Evolutionary conservation across 2,797 vertebrate species (phyloP).

Genomic region (Cirrhinus mrigala): DNA sequence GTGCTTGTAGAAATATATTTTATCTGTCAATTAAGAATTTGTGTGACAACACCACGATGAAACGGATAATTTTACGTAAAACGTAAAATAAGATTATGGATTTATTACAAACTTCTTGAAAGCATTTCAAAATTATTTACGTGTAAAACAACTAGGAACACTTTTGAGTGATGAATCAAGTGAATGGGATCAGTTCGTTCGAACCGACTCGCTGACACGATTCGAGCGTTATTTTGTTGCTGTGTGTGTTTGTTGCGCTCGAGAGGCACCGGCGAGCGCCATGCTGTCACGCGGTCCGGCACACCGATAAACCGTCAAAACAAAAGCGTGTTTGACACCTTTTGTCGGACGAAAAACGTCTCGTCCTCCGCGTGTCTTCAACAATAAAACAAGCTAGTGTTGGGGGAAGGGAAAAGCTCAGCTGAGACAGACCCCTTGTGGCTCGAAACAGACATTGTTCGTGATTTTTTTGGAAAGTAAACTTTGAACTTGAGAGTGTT

Average conservation of each 20-base stretch:
- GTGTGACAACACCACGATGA: neutral
- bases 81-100: neutral
- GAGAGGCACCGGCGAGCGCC: slow-evolving; percentile 22
- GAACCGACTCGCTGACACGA: slow-evolving; percentile 31
- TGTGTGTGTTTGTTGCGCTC: slow-evolving; percentile 41
- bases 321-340: slow-evolving; percentile 33
- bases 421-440: slow-evolving; percentile 60
- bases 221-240: slow-evolving; percentile 27
- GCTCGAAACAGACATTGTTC: slow-evolving; percentile 75
- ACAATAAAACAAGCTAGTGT: slow-evolving; percentile 54
- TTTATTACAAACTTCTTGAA: too few relatives aligned
- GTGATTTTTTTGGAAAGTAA: slow-evolving; percentile 73
- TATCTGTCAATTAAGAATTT: neutral
- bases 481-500: slow-evolving; percentile 73
- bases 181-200: neutral
- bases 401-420: slow-evolving; percentile 78
- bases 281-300: slow-evolving; percentile 1
- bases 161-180: neutral
- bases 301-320: slow-evolving; percentile 29
- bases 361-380: slow-evolving; percentile 1
- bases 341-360: neutral
- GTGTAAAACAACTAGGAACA: neutral
- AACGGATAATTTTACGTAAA: neutral
- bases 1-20: neutral
- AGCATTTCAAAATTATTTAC: rapidly evolving